Evolutionary conservation across 2,888 invertebrate species (phyloP).

Genomic region (Mylabris sibirica): DNA sequence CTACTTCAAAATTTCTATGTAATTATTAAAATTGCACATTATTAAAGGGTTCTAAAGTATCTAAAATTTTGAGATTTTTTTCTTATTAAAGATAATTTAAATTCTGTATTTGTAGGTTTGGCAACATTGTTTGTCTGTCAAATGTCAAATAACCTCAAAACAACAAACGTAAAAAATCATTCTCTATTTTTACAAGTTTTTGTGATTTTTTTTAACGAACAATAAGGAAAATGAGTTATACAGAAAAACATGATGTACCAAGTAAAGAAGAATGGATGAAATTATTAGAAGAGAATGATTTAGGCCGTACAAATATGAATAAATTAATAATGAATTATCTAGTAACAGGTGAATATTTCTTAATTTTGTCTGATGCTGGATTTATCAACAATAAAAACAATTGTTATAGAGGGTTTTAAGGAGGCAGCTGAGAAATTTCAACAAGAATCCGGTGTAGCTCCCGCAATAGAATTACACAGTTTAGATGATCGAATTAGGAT

Average conservation of each 20-base stretch:
- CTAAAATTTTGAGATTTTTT: no score
- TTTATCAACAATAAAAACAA: not conserved
- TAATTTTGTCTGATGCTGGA: no score
- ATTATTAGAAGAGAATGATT: slow-evolving; percentile 77
- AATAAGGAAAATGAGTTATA: slow-evolving; percentile 61
- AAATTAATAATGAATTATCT: slow-evolving; percentile 98
- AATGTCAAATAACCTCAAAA: slow-evolving; percentile 15
- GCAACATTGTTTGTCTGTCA: not conserved
- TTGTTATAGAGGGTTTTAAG: slow-evolving; percentile 82
- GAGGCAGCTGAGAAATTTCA: slow-evolving; percentile 98
- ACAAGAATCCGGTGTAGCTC: slow-evolving; percentile 88
- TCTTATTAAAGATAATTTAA: no score
- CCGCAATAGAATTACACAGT: slow-evolving; percentile 80
- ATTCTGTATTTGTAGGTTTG: not conserved
- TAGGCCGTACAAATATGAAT: slow-evolving; percentile 93
- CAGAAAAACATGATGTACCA: slow-evolving; percentile 63
- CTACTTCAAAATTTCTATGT: no score
- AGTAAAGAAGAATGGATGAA: slow-evolving; percentile 79
- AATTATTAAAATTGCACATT: no score
- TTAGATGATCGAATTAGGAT: slow-evolving; percentile 92
- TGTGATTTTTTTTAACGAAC: slow-evolving; percentile 20
- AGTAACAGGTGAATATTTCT: slow-evolving; percentile 83
- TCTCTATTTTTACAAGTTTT: slow-evolving; percentile 7
- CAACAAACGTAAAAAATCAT: not conserved
- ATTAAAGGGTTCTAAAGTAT: no score